A percentile compares a stretch with the other conserved stretches of the same genome.
phyloP scores from a whole-genome alignment of 2,113 vertebrate genomes.

The Cercopithecus mona region DNA sequence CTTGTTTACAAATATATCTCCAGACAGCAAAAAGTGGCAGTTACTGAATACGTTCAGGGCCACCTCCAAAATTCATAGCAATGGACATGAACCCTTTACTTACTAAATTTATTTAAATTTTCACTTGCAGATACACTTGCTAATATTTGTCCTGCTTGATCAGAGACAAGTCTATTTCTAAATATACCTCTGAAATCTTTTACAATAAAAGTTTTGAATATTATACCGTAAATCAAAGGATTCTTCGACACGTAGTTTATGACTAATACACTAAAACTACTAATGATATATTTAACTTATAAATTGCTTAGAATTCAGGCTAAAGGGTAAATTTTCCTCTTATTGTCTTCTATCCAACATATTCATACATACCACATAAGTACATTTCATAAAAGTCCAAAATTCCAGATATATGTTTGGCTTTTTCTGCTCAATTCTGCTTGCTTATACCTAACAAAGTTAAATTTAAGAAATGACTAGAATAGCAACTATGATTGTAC shows the following conservation, averaged over 20 bases:
- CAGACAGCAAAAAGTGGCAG: slow-evolving; percentile 66
- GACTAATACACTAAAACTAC: not conserved
- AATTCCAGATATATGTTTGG: not conserved
- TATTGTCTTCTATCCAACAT: not conserved
- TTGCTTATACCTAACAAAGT: not conserved
- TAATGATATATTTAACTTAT: not conserved
- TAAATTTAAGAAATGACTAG: not conserved
- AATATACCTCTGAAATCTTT: not conserved
- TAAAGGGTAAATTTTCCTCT: not conserved
- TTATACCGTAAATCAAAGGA: not conserved
- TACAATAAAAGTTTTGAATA: not conserved
- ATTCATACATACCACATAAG: not conserved
- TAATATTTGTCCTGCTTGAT: not conserved
- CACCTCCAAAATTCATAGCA: slow-evolving; percentile 62
- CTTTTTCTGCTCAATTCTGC: not conserved
- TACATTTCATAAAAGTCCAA: not conserved
- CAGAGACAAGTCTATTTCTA: not conserved
- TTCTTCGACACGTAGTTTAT: not conserved
- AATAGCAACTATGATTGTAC: not conserved
- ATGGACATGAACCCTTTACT: slow-evolving; percentile 21
- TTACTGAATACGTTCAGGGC: slow-evolving; percentile 71
- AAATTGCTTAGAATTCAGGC: not conserved
- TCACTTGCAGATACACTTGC: slow-evolving; percentile 38
- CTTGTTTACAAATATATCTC: slow-evolving; percentile 86
- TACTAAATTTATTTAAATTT: slow-evolving; percentile 57